Percentiles rank a stretch among this genome's conserved stretches.
These are phyloP conservation scores for Thaleichthys pacificus DNA, from an alignment of 2,797 vertebrate genomes.

Conservation along the genomic window DNA sequence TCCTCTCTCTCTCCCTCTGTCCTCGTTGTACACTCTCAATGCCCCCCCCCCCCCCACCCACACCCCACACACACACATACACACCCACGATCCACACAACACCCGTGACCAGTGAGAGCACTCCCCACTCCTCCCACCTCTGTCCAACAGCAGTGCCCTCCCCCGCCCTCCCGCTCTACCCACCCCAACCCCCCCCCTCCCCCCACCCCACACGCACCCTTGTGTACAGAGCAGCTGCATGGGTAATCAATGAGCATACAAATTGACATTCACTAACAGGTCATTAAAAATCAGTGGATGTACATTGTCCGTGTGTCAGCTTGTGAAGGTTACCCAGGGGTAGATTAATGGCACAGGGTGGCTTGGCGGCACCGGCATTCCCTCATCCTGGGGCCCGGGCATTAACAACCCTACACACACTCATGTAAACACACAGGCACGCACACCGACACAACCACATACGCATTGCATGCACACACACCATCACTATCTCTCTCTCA, in stretches of 20 bases:
- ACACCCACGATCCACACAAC: too few relatives aligned
- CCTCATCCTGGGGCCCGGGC: not conserved
- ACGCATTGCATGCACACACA: not conserved
- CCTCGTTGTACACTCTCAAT: too few relatives aligned
- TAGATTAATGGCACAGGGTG: not conserved
- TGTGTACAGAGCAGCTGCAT: constrained; percentile 19
- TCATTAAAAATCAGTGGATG: constrained; percentile 42
- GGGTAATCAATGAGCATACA: constrained; percentile 38
- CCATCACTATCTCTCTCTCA: too few relatives aligned
- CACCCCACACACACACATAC: too few relatives aligned
- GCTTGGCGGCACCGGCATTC: not conserved
- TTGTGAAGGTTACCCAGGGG: constrained; percentile 25
- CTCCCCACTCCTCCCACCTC: too few relatives aligned
- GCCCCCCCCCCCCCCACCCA: too few relatives aligned
- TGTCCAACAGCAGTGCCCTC: too few relatives aligned
- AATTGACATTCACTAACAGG: constrained; percentile 29
- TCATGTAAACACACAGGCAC: too few relatives aligned
- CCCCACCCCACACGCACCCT: not conserved
- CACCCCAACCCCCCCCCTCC: not conserved
- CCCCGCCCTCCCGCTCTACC: not conserved
- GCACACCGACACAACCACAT: not conserved
- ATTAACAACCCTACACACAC: not conserved
- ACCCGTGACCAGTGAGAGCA: too few relatives aligned
- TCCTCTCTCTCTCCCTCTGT: too few relatives aligned
- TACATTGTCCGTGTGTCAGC: constrained; percentile 16